Base-by-base conservation (phyloP, 2,797 vertebrate species). In the Pterois miles region DNA sequence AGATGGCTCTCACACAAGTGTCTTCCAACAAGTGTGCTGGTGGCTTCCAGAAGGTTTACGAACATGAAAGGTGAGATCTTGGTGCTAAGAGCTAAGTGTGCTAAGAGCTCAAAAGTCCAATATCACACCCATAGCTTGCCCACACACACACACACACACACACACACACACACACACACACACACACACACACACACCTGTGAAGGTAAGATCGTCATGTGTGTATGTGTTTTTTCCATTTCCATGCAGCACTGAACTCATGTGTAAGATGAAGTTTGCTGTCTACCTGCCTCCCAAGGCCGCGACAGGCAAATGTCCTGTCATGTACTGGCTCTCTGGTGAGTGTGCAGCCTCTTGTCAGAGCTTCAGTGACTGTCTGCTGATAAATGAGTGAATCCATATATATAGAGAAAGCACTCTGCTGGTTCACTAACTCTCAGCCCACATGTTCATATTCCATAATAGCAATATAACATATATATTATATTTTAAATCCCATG, bases 251-350 rank as follows among this genome's bases (percentile, higher is more conserved):
- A 63, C 90, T 5, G 97, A 99, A 85, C 93, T 99, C 62, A 98
- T 96, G 77, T 99, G 97, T 93, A 98, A 96, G 93, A 99, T 99
- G 97, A 98, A 95, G 91, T 98, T 99, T 89, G 98, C 94, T 9
- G 90, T 99, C 87, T 99, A 96, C 91, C 94, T 99, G 72, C 98
- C 98, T 50, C 96, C 97, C 16, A 97, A 98, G 80, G 96, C 97
- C 2, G 97, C 99, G 92, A 95, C 91, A 0, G 92, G 71, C 48
- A 99, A 97, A 38, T 99, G 98, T 74, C 97, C 98, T 12, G 96
- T 96, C 18, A 78, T 99, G 1, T 99, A 98, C 65, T 99, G 98
- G 97, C 95, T 99, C 1, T 99, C 98, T 0, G 98, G 98, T 99
- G 83, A 87, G 90, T 66, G 48, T n/a, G 23, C 1, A 9, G 33